Evolutionary conservation across 2,797 vertebrate genomes (phyloP).

Genomic region (Melanotaenia parkinsoni): DNA sequence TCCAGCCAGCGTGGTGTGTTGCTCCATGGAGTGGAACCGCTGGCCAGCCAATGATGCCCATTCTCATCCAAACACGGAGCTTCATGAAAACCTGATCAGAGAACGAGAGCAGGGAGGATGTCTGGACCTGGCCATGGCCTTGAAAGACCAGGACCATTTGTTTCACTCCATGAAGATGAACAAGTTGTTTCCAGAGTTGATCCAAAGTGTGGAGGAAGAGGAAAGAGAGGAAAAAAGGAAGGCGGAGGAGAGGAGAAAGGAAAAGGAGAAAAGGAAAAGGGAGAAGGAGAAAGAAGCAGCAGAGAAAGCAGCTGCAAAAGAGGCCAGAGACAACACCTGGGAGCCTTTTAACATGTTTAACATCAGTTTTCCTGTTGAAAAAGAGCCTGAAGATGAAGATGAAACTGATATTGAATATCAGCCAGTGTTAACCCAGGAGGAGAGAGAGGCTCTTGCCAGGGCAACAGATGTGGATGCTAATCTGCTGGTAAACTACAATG

Average conservation of each 20-base stretch:
- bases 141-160: conserved; percentile 90
- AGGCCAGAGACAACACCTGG: conserved; percentile 48
- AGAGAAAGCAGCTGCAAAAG: conserved; percentile 67
- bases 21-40: conserved; percentile 97
- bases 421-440: conserved; percentile 81
- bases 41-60: conserved; percentile 89
- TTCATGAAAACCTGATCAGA: conserved; percentile 75
- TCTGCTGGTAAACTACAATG: conserved; percentile 79
- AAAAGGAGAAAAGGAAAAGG: conserved; percentile 71
- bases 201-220: conserved; percentile 74
- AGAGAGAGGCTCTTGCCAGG: conserved; percentile 86
- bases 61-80: conserved; percentile 74
- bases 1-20: conserved; percentile 92
- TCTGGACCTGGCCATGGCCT: conserved; percentile 86
- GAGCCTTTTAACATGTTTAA: conserved; percentile 20
- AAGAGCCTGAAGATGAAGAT: conserved; percentile 25
- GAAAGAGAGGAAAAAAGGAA: conserved; percentile 67
- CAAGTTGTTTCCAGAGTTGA: conserved; percentile 90
- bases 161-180: conserved; percentile 91
- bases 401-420: conserved; percentile 26
- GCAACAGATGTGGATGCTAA: conserved; percentile 70
- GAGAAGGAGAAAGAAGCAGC: conserved; percentile 57
- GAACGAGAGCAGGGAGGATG: conserved; percentile 46
- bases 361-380: background rate
- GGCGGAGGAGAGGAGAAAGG: conserved; percentile 56